Evolutionary conservation across 2,888 invertebrate species (phyloP), one percentile per base, ranked within the genome.

Genomic region (Corythucha ciliata): DNA sequence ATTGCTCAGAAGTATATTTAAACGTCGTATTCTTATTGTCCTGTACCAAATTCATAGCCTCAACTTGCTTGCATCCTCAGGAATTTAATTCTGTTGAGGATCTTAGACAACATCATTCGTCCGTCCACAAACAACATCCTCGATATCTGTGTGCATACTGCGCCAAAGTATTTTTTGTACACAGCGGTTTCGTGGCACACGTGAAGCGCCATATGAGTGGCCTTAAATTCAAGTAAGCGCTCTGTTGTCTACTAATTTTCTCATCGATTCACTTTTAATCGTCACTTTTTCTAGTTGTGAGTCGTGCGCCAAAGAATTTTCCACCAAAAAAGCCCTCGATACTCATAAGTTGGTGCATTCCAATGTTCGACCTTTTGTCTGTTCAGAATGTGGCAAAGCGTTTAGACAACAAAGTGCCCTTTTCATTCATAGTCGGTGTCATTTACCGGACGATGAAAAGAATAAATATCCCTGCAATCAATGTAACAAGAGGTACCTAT

Each of bases 91-190:
- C 67, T 50, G 67, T 70, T 53, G 69, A 71, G 29, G 69, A 72
- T 54, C 66, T 82, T 27, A 68, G 79, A 48, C 72, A 76, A 1
- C 82, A 83, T 63, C 75, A 76, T 40, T 73, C 74, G 56, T 68
- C 71, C 6, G 73, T 75, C 1, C 82, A 82, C 60, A 75, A 76
- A 37, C 78, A 78, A 60, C 73, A 76, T 55, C 71, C 75, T 1
- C 76, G 77, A 5, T 81, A 78, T 60, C 72, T 74, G 61, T 83
- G 82, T 63, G 73, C 77, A 18, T 78, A 81, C 61, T 82, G 82
- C 63, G 76, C 78, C 37, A 76, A 76, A 59, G 72, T 77, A 12
- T 75, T 74, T 57, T 73, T 75, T 36, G 76, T 77, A 61, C 80
- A 80, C 65, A 70, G 72, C 53, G 72, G 74, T 4, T 82, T 82